Evolutionary conservation across 2,797 vertebrate species (phyloP), one percentile per base, ranked within the genome.

Genomic region (Clarias fuscus): DNA sequence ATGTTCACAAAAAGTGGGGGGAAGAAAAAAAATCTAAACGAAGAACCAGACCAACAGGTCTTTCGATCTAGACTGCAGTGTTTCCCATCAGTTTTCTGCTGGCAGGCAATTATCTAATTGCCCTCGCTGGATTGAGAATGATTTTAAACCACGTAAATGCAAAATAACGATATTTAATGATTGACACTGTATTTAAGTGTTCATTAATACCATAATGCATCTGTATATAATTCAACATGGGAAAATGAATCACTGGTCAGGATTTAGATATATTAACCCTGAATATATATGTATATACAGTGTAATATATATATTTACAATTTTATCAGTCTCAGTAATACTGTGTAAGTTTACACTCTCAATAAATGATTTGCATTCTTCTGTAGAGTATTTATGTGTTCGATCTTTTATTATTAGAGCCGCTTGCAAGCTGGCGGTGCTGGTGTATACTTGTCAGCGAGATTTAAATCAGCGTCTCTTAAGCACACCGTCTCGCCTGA

Each of bases 31-130:
- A 70, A 8, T 24, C 14, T 73, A 75, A 75, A 68, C 4, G n/a
- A 40, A 40, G n/a, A 86, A 86, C 77, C 17, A 33, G 30, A 43
- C 11, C 11, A 27, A 24, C 79, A 58, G 80, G 80, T 70, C 56
- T 68, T 53, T 53, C 65, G 61, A 7, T 75, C 40, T 58, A 53
- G 30, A 53, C 78, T 59, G 48, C 53, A 78, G 75, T 58, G 76
- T 82, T 86, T 85, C 20, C 48, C 82, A 85, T 85, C 83, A 82
- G 59, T 75, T 83, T 86, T 59, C 61, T 64, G 59, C 64, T 68
- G 18, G 40, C 61, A 72, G 73, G 85, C 85, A 81, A 86, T 88
- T 86, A 86, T 87, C 84, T 89, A 90, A 86, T 86, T 88, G 86
- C 30, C 48, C 65, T 86, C 17, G 6, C 62, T 73, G 37, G 85